Evolutionary conservation across 2,888 invertebrate species (phyloP).

Genomic region (Xanthorhoe designata): DNA sequence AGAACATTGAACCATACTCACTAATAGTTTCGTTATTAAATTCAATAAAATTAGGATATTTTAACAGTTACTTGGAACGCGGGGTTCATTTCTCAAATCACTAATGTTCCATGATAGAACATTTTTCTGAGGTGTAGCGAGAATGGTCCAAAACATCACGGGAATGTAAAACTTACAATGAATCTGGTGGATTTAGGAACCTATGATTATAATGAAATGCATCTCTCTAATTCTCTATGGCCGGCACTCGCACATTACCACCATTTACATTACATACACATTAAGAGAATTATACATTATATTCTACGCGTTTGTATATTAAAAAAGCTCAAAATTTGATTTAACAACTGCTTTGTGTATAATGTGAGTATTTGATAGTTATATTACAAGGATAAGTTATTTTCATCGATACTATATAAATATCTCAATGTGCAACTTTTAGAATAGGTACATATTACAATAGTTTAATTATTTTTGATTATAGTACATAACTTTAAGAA

Average conservation of each 20-base stretch:
- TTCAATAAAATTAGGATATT: not conserved
- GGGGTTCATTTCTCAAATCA: not conserved
- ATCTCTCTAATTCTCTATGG: conserved; percentile 36
- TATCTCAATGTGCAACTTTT: conserved; percentile 13
- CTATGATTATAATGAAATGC: conserved; percentile 42
- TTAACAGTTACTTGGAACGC: not conserved
- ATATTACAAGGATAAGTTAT: conserved; percentile 6
- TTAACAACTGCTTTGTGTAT: conserved; percentile 11
- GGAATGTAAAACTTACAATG: conserved; percentile 64
- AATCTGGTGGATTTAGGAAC: conserved; percentile 27
- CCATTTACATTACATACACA: conserved; percentile 7
- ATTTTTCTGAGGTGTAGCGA: conserved; percentile 1
- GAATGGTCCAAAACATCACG: conserved; percentile 52
- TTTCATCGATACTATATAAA: conserved; percentile 5
- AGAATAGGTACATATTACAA: not conserved
- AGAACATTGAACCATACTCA: conserved; percentile 10
- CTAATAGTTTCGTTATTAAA: not conserved
- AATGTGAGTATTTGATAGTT: conserved; percentile 19
- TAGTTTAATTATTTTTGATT: conserved; percentile 4
- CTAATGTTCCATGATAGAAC: not conserved
- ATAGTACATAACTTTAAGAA: conserved; percentile 4
- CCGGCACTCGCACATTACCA: conserved; percentile 27
- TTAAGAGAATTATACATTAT: conserved; percentile 1
- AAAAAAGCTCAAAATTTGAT: conserved; percentile 27
- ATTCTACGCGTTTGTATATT: conserved; percentile 21